Conservation (phyloP, 2,113 vertebrate species). For the Peromyscus leucopus region DNA sequence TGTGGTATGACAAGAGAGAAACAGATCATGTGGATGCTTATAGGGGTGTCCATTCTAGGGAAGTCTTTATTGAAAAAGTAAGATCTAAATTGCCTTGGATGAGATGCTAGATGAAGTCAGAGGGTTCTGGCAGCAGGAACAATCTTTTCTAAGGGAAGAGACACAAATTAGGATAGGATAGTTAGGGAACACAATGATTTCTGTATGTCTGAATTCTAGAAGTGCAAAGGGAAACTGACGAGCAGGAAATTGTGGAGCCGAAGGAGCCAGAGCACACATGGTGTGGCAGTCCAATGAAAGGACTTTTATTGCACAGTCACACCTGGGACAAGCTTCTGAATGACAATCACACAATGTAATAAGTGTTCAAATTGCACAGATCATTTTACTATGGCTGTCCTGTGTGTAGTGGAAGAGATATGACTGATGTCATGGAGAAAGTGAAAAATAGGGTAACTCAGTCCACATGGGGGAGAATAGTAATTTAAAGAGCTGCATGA, state of each 20-base stretch:
- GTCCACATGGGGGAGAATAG: background rate
- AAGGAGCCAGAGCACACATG: background rate
- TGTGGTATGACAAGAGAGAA: background rate
- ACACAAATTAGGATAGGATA: background rate
- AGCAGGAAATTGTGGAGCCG: background rate
- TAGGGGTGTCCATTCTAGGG: background rate
- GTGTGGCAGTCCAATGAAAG: background rate
- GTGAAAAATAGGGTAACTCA: background rate
- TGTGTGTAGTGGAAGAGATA: background rate
- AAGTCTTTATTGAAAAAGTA: background rate
- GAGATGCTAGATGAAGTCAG: background rate
- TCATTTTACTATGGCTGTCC: background rate
- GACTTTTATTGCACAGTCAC: background rate
- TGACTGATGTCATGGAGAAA: background rate
- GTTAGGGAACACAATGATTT: background rate
- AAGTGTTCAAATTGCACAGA: constrained; percentile 47
- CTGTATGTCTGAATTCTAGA: background rate
- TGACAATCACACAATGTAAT: background rate
- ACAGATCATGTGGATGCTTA: background rate
- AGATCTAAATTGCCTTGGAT: constrained; percentile 32
- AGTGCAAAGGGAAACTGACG: background rate
- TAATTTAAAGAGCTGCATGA: background rate
- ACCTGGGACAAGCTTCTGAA: background rate
- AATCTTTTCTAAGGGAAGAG: background rate
- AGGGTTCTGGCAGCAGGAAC: background rate